These are phyloP conservation scores for Tupaia tana DNA, from an alignment of 2,113 vertebrate genomes.

Conservation along the genomic window DNA sequence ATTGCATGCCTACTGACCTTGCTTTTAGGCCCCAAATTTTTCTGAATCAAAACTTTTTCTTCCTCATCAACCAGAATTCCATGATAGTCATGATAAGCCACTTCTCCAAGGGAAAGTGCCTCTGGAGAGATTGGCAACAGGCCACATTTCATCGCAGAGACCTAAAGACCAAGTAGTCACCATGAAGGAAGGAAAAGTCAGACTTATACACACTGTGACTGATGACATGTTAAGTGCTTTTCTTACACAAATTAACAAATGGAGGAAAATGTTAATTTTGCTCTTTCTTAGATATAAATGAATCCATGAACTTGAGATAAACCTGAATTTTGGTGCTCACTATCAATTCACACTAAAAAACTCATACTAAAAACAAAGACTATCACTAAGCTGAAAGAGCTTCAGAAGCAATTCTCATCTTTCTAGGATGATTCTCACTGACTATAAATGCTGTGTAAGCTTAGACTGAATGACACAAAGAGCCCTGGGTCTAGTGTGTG, in stretches of 20 bases:
- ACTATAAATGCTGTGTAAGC: accelerated
- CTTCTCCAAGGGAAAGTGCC: constrained; percentile 94
- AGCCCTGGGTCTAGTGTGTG: background rate
- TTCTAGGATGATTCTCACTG: background rate
- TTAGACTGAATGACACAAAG: background rate
- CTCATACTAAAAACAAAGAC: background rate
- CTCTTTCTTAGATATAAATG: background rate
- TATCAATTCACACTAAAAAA: background rate
- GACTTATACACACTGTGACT: background rate
- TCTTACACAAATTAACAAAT: background rate
- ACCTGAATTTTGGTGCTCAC: background rate
- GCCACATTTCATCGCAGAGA: constrained; percentile 98
- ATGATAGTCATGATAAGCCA: constrained; percentile 97
- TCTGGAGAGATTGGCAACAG: constrained; percentile 97
- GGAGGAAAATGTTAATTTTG: too few relatives aligned
- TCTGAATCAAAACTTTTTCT: constrained; percentile 94
- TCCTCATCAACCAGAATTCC: constrained; percentile 96
- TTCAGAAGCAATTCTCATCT: background rate
- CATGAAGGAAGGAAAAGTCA: background rate
- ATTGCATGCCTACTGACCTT: constrained; percentile 89
- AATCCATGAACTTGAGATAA: background rate
- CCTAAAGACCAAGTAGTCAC: constrained; percentile 83
- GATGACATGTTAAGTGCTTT: accelerated
- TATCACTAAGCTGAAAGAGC: background rate
- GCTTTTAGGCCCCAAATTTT: constrained; percentile 95